Base-by-base conservation (phyloP, 2,888 invertebrate genomes). In the Eupithecia pulchellata region DNA sequence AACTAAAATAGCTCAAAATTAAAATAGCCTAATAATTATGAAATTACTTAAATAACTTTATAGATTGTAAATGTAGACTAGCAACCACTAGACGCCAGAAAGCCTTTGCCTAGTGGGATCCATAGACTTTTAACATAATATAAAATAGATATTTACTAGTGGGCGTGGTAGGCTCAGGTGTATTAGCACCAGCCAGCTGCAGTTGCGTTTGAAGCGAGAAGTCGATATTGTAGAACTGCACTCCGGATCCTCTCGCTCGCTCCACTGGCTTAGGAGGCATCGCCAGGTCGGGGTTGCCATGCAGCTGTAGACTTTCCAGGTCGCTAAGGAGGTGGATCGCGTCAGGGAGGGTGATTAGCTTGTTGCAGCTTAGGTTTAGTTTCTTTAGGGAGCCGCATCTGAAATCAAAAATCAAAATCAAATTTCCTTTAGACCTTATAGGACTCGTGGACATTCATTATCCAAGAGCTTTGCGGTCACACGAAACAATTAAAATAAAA, bases 191-290 rank as follows among this genome's bases (percentile, higher is more conserved):
- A 27, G 99, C 99, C 76, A 98, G 90, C 76, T 98, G 95, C 68
- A 99, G 91, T 89, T 99, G 99, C 82, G 98, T 97, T 94, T 98
- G 98, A 75, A 99, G 94, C 0, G 99, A 99, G 94, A 99, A 99
- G 94, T 99, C 99, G 71, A 99, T 99, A 85, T 99, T 99, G 90
- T 99, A 99, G 92, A 97, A 99, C 86, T 98, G 98, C 64, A 98
- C 91, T 0, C 98, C 98, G 55, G 97, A 95, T 2, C 97, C 97
- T 74, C 96, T 95, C 79, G 97, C 96, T 34, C 96, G 94, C 87
- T 98, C 97, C 20, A 96, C 96, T 0, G 99, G 99, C 90, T 99
- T 99, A 8, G 93, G 91, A 0, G 99, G 99, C 98, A 99, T 99
- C 73, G 99, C 97, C 76, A 99, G 94, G 81, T 99, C 99, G 0